phyloP scores from a whole-genome alignment of 2,797 vertebrate genomes.

The Discoglossus pictus region DNA sequence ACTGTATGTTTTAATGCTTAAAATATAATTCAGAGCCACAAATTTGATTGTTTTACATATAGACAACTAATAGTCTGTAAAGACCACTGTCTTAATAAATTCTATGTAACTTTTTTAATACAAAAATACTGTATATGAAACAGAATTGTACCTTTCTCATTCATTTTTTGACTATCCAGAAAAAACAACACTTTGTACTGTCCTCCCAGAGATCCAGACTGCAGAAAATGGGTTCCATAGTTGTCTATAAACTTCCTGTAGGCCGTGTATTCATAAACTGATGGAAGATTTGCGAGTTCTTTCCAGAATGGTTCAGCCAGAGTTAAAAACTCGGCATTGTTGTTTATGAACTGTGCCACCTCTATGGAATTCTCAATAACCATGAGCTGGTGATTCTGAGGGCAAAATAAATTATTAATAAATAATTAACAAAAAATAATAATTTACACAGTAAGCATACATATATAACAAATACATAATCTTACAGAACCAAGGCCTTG shows the following conservation, averaged over 20 bases:
- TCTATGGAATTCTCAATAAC: slow-evolving; percentile 78
- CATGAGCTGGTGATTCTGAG: slow-evolving; percentile 78
- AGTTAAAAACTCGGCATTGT: slow-evolving; percentile 72
- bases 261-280: slow-evolving; percentile 76
- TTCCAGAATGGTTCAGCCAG: slow-evolving; percentile 80
- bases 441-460: no score
- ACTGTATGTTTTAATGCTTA: no score
- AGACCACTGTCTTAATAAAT: no score
- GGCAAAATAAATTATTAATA: not conserved
- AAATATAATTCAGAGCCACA: no score
- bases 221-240: slow-evolving; percentile 89
- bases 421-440: no score
- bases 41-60: no score
- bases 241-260: slow-evolving; percentile 79
- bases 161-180: slow-evolving; percentile 69
- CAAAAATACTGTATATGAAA: no score
- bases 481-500: no score
- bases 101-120: no score
- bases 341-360: slow-evolving; percentile 89
- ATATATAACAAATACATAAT: no score
- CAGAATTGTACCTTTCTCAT: slow-evolving; percentile 63
- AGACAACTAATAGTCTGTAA: no score
- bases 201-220: slow-evolving; percentile 88
- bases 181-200: slow-evolving; percentile 82
- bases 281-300: slow-evolving; percentile 78